Evolutionary conservation across 2,888 invertebrate genomes (phyloP).

Genomic region (Ectobius pallidus): DNA sequence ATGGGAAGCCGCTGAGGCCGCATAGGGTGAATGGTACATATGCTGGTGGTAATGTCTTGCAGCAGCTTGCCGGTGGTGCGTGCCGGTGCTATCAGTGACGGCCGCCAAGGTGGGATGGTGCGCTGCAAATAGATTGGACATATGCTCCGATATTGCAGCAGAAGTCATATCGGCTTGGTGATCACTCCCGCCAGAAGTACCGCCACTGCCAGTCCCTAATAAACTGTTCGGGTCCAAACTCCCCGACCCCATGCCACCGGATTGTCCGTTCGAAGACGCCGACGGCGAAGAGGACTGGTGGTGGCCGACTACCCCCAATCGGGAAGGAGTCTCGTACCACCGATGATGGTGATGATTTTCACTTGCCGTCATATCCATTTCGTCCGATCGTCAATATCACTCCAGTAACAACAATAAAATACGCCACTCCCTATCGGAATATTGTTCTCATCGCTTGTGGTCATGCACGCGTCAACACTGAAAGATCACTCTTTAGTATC

Average conservation of each 20-base stretch:
- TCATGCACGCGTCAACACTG: not conserved
- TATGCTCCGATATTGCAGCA: conserved; percentile 57
- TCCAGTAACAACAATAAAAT: not conserved
- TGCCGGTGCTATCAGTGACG: conserved; percentile 54
- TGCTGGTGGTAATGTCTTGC: conserved; percentile 64
- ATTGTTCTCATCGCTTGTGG: not conserved
- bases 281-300: conserved; percentile 33
- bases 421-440: not conserved
- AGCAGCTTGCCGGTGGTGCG: conserved; percentile 61
- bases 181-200: not conserved
- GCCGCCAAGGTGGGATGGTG: conserved; percentile 53
- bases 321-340: conserved; percentile 58
- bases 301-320: conserved; percentile 47
- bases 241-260: conserved; percentile 14
- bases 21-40: conserved; percentile 63
- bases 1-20: conserved; percentile 61
- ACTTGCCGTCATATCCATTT: conserved; percentile 59
- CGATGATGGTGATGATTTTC: conserved; percentile 52
- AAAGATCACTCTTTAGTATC: too few relatives aligned
- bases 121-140: conserved; percentile 55
- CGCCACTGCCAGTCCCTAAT: conserved; percentile 20
- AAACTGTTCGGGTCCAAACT: conserved; percentile 26
- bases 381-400: not conserved
- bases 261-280: not conserved
- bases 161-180: conserved; percentile 50